A percentile compares a stretch with the other conserved stretches of the same genome.
Evolutionary conservation across 92 coral and sea anemone genomes (phyloP).

Genomic region (Parazoanthus atlanticus): DNA sequence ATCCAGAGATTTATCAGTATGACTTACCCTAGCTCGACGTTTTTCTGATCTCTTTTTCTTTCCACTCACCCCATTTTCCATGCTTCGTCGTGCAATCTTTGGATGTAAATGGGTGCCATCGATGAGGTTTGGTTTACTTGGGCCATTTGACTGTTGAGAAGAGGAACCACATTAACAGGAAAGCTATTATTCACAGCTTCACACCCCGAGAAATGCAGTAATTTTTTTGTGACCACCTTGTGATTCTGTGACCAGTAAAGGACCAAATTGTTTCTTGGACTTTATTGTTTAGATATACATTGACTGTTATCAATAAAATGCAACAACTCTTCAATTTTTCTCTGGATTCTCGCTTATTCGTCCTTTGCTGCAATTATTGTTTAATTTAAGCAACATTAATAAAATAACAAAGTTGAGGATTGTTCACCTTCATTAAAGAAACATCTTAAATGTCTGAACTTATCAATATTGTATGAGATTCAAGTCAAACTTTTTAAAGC

Average conservation of each 20-base stretch:
- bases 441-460: conserved; percentile 4
- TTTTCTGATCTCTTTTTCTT: conserved; percentile 82
- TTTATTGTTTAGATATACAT: background rate
- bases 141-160: conserved; percentile 69
- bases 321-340: background rate
- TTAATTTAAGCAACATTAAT: conserved; percentile 12
- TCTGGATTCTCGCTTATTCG: conserved; percentile 1
- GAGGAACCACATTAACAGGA: background rate
- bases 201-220: background rate
- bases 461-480: conserved; percentile 15
- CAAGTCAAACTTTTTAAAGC: conserved; percentile 17
- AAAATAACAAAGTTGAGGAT: conserved; percentile 22
- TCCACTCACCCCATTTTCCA: conserved; percentile 81
- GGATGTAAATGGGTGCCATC: conserved; percentile 67
- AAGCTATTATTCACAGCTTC: background rate
- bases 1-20: background rate
- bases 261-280: background rate
- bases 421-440: conserved; percentile 39
- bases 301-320: background rate
- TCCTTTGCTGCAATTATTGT: conserved; percentile 15
- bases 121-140: conserved; percentile 69
- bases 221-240: background rate
- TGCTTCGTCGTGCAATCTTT: conserved; percentile 72
- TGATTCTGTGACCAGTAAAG: background rate
- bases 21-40: conserved; percentile 80